phyloP scores from a whole-genome alignment of 2,888 invertebrate species.

The Patella caerulea region DNA sequence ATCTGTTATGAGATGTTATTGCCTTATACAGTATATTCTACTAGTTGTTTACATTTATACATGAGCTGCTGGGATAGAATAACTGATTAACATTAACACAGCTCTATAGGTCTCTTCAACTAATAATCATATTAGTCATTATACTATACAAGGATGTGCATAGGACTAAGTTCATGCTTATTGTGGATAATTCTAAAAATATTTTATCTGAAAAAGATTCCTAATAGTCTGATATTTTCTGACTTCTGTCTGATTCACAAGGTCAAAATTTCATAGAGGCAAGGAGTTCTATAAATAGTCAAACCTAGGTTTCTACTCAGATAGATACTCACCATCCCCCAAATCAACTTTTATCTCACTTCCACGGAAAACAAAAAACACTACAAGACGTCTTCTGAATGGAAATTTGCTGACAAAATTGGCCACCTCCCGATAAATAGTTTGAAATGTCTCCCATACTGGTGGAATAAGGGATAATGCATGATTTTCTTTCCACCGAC shows the following conservation, averaged over 20 bases:
- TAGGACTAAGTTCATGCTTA: too few relatives aligned
- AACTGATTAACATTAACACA: too few relatives aligned
- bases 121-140: too few relatives aligned
- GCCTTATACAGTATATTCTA: too few relatives aligned
- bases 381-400: slow-evolving; percentile 39
- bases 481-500: slow-evolving; percentile 20
- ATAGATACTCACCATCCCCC: slow-evolving; percentile 45
- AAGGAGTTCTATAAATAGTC: neutral
- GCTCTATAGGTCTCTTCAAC: too few relatives aligned
- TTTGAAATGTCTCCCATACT: slow-evolving; percentile 33
- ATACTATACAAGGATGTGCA: too few relatives aligned
- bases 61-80: too few relatives aligned
- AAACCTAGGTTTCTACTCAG: neutral
- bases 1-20: too few relatives aligned
- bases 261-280: slow-evolving; percentile 13
- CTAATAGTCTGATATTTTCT: neutral
- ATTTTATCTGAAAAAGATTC: too few relatives aligned
- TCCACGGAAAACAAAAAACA: slow-evolving; percentile 42
- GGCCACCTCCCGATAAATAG: slow-evolving; percentile 38
- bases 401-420: slow-evolving; percentile 38
- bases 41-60: too few relatives aligned
- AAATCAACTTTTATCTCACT: slow-evolving; percentile 43
- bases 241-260: slow-evolving; percentile 11
- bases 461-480: slow-evolving; percentile 34
- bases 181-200: too few relatives aligned